Evolutionary conservation across 2,888 invertebrate genomes (phyloP).

Genomic region (Caenorhabditis panamensis): DNA sequence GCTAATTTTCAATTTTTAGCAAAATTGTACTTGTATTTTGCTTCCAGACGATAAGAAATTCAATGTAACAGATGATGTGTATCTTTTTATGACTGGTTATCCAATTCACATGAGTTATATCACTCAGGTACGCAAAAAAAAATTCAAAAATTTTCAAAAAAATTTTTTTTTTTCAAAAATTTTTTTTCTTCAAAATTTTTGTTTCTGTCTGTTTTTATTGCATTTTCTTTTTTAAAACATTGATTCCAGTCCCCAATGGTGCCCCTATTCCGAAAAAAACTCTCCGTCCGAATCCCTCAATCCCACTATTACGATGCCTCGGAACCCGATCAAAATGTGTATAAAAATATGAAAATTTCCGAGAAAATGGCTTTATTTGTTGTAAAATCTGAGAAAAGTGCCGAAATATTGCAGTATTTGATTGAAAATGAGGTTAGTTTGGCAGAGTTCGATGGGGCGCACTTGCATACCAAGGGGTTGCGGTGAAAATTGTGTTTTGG

Average conservation of each 20-base stretch:
- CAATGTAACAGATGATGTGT: conserved; percentile 64
- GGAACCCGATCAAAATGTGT: conserved; percentile 52
- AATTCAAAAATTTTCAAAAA: neutral
- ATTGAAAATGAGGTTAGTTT: conserved; percentile 31
- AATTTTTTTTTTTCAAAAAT: neutral
- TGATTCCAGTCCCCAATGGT: conserved; percentile 53
- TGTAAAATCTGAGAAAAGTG: conserved; percentile 36
- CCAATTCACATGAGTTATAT: conserved; percentile 63
- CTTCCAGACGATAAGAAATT: conserved; percentile 44
- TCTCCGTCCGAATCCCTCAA: conserved; percentile 58
- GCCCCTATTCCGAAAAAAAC: conserved; percentile 53
- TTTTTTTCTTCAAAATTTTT: too few relatives aligned
- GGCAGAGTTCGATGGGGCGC: neutral
- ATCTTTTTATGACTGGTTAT: conserved; percentile 62
- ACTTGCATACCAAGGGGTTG: too few relatives aligned
- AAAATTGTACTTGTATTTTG: conserved; percentile 66
- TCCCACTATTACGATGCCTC: conserved; percentile 41
- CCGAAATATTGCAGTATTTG: conserved; percentile 38
- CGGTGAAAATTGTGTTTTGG: too few relatives aligned
- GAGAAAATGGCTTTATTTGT: conserved; percentile 65
- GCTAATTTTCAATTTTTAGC: conserved; percentile 31
- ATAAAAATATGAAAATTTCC: conserved; percentile 49
- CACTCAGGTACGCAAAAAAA: conserved; percentile 38
- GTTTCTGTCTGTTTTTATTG: too few relatives aligned
- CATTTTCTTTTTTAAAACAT: too few relatives aligned